A percentile compares a stretch with the other conserved stretches of the same genome.
Conservation (phyloP, 1,140 invertebrate species). For the Pentalonia nigronervosa region DNA sequence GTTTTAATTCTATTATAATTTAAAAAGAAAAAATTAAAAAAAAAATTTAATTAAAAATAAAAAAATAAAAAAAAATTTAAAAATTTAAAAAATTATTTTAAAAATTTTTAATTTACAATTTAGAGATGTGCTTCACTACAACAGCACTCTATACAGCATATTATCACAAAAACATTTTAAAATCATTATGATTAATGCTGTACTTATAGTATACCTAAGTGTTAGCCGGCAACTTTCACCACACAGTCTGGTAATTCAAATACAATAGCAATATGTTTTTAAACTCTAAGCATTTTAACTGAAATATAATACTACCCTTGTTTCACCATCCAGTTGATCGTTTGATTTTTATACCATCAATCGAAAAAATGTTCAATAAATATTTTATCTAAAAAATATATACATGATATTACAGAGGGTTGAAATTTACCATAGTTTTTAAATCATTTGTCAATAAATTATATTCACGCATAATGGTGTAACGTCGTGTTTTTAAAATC, state of each 20-base stretch:
- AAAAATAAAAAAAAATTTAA: too few relatives aligned
- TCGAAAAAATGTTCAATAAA: neutral
- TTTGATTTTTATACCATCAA: neutral
- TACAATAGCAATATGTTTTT: neutral
- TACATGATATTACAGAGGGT: too few relatives aligned
- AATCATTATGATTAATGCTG: neutral
- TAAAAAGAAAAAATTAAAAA: too few relatives aligned
- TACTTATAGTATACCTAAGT: neutral
- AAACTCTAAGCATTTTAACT: neutral
- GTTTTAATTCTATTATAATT: conserved; percentile 1
- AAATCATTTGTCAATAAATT: neutral
- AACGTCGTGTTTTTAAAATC: neutral
- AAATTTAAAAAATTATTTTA: too few relatives aligned
- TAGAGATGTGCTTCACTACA: neutral
- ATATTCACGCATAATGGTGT: neutral
- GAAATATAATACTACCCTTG: neutral
- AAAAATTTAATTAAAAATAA: too few relatives aligned
- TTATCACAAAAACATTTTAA: neutral
- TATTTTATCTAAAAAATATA: too few relatives aligned
- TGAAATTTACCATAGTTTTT: too few relatives aligned
- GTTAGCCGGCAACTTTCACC: neutral
- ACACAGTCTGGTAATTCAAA: neutral
- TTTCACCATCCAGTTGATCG: neutral
- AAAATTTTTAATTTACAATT: too few relatives aligned
- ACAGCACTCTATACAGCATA: neutral